A percentile compares a stretch with the other conserved stretches of the same genome.
Evolutionary conservation across 2,113 vertebrate species (phyloP).

Genomic region (Onychorhynchus coronatus): DNA sequence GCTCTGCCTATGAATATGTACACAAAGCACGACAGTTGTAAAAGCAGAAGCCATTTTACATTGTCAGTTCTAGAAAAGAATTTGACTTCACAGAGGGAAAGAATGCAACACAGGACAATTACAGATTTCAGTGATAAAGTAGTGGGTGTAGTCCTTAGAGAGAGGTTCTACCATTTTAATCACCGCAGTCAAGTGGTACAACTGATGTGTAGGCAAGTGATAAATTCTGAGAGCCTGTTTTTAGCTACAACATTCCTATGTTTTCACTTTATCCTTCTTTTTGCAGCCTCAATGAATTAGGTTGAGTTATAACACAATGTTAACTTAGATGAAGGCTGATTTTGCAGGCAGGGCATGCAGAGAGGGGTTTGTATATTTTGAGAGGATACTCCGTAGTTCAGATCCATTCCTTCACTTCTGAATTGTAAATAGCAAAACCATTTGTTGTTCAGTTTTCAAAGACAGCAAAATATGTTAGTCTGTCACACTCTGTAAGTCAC

Average conservation of each 20-base stretch:
- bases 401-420: not conserved
- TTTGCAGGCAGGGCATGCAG: not conserved
- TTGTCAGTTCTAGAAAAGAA: not conserved
- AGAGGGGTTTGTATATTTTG: not conserved
- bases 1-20: not conserved
- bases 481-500: not conserved
- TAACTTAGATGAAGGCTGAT: not conserved
- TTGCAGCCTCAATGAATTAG: not conserved
- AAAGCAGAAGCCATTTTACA: not conserved
- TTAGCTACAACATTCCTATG: not conserved
- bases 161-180: not conserved
- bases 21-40: not conserved
- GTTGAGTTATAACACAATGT: not conserved
- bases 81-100: not conserved
- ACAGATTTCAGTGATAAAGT: not conserved
- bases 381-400: not conserved
- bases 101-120: not conserved
- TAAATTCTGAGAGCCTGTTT: not conserved
- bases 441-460: conserved; percentile 51
- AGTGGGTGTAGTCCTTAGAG: not conserved
- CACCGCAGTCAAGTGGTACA: not conserved
- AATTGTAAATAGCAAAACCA: not conserved
- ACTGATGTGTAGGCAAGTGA: not conserved
- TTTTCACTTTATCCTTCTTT: not conserved
- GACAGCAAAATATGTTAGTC: not conserved